Conservation (phyloP, 2,888 invertebrate genomes). For the Calameuta pallipes region DNA sequence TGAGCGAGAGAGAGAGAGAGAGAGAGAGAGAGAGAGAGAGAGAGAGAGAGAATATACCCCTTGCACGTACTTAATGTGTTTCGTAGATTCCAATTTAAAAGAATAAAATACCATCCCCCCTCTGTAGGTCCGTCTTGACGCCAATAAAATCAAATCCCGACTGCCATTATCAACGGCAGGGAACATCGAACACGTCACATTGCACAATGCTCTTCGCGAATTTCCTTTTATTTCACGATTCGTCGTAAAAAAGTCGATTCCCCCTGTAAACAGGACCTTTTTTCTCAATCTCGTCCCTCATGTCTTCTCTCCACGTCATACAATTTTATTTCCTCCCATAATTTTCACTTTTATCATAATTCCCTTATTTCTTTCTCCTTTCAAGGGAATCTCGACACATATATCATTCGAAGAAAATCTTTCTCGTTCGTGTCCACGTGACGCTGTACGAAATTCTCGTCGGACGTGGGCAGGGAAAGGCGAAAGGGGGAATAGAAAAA, state of each 20-base stretch:
- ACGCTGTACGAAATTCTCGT: background rate
- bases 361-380: background rate
- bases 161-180: background rate
- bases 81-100: conserved; percentile 43
- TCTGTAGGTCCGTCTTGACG: background rate
- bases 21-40: too few species aligned
- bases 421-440: background rate
- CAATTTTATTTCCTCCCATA: background rate
- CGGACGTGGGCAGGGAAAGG: conserved; percentile 21
- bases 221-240: background rate
- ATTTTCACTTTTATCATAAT: background rate
- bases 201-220: background rate
- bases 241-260: background rate
- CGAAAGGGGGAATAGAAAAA: conserved; percentile 21
- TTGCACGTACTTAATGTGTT: conserved; percentile 54
- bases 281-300: background rate
- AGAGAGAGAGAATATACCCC: conserved; percentile 25
- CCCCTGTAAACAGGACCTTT: background rate
- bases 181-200: background rate
- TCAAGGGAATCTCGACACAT: background rate
- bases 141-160: background rate
- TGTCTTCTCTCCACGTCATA: background rate
- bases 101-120: background rate
- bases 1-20: too few species aligned
- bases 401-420: background rate